phyloP scores from a whole-genome alignment of 2,113 vertebrate genomes.

The Prionailurus viverrinus region DNA sequence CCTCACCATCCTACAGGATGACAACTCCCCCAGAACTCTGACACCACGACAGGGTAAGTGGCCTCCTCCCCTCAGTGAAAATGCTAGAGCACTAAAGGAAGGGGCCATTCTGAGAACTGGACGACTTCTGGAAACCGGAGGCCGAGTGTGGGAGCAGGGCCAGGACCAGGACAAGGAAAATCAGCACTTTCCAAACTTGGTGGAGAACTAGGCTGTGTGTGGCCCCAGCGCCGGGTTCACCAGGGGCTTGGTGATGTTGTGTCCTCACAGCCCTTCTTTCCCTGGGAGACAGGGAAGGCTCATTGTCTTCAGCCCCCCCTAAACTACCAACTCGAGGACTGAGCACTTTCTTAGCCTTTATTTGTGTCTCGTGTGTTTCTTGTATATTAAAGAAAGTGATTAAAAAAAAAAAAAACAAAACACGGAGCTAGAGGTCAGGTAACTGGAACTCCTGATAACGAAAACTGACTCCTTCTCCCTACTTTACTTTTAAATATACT shows the following conservation, averaged over 20 bases:
- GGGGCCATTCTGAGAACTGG: constrained; percentile 62
- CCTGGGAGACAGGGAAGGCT: background rate
- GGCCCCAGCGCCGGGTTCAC: background rate
- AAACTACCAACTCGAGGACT: background rate
- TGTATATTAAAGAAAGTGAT: constrained; percentile 79
- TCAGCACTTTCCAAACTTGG: constrained; percentile 79
- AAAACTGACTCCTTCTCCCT: background rate
- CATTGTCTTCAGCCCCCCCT: background rate
- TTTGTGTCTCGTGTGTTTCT: constrained; percentile 63
- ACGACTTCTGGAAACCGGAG: constrained; percentile 71
- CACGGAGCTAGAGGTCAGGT: background rate
- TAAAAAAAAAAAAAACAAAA: background rate
- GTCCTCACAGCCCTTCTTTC: background rate
- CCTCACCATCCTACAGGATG: constrained; percentile 92
- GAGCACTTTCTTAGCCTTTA: background rate
- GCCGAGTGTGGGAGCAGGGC: constrained; percentile 65
- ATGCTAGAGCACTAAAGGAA: constrained; percentile 84
- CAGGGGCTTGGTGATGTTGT: background rate
- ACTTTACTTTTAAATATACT: background rate
- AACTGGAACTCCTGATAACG: background rate
- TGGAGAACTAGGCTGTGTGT: constrained; percentile 82
- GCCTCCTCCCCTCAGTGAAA: constrained; percentile 80
- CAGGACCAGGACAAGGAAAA: constrained; percentile 88
- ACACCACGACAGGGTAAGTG: constrained; percentile 85
- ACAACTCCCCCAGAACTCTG: constrained; percentile 91